Conservation (phyloP, 2,113 vertebrate genomes). For the Macrotis lagotis region DNA sequence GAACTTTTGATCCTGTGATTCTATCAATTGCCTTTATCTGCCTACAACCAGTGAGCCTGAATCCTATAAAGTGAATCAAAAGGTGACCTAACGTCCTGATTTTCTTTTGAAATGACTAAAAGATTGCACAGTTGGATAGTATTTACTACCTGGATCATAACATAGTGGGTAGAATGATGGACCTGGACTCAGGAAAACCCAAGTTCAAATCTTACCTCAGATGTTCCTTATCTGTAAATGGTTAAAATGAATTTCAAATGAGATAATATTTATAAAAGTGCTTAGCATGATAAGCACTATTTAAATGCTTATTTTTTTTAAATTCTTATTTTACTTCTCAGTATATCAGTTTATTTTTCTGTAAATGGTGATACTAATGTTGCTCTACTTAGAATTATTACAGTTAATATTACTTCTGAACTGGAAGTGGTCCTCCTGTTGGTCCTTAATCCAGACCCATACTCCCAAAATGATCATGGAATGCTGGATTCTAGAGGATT, state of each 20-base stretch:
- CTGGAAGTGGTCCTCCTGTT: neutral
- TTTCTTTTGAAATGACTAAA: neutral
- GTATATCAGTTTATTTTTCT: neutral
- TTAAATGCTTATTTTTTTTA: neutral
- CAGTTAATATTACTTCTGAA: neutral
- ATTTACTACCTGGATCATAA: neutral
- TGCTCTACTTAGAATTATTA: neutral
- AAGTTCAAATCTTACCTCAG: neutral
- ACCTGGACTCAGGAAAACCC: neutral
- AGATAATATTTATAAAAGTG: neutral
- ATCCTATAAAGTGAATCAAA: neutral
- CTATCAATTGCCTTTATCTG: neutral
- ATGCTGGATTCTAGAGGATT: neutral
- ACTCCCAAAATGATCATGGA: neutral
- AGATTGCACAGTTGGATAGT: neutral
- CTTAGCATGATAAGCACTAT: neutral
- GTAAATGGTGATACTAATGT: neutral
- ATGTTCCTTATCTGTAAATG: neutral
- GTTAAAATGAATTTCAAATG: neutral
- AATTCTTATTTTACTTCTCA: neutral
- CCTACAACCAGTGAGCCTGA: neutral
- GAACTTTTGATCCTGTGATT: neutral
- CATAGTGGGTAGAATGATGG: neutral
- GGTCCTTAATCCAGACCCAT: too few species aligned
- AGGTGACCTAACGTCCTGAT: neutral